Base-by-base conservation (phyloP, 92 coral and sea anemone genomes). In the Zoanthus sansibaricus region DNA sequence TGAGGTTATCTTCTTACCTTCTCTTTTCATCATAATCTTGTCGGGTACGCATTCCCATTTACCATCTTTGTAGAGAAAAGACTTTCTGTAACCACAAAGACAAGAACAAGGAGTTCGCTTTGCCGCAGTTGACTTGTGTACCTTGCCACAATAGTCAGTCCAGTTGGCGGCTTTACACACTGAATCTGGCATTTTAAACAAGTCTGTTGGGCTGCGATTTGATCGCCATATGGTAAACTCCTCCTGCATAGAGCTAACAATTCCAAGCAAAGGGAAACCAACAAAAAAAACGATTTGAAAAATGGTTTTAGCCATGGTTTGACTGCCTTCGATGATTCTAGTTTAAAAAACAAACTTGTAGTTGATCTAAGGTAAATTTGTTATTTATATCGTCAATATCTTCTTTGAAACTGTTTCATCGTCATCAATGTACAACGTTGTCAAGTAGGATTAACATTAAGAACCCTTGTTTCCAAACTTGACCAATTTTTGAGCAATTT, bases 31-130 rank as follows among this genome's bases (percentile, higher is more conserved):
- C 69, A 62, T 62, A 5, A 17, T 62, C 4, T 9, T 17, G 69
- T 62, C 69, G 25, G 69, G 69, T 62, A n/a, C 30, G n/a, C 69
- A 62, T n/a, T 62, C 30, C 69, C 69, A 62, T 62, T 8, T 62
- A 16, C 69, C 69, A 21, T 6, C 11, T 62, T 62, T 18, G 69
- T 62, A 62, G 69, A 62, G 69, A n/a, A 62, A 62, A 17, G 69
- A 62, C 7, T 62, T n/a, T 62, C 10, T 62, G 30, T 62, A 62
- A 17, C 69, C 30, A 10, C 69, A 62, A 3, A 62, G 10, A 8
- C 69, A 62, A 16, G 69, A 7, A 62, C 69, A 62, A 62, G 69
- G 30, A 8, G 69, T 62, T 17, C 9, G 20, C n/a, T n/a, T 18
- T 20, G 69, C 30, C 9, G 25, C 25, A 0, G n/a, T 1, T 7